These are phyloP conservation scores for Campoplex nolae DNA, from an alignment of 2,888 invertebrate species.

Conservation along the genomic window DNA sequence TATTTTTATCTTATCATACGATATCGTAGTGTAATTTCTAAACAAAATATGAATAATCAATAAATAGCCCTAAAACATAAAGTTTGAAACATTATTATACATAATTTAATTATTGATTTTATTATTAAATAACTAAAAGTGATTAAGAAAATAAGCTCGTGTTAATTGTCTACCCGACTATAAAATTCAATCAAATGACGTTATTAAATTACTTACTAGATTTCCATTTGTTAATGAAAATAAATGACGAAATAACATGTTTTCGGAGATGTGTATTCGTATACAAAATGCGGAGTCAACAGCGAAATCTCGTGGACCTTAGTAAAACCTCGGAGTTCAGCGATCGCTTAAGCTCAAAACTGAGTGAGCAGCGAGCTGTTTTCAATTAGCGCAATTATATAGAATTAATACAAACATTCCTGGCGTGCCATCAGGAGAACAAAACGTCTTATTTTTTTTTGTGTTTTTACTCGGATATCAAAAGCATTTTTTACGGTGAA, in stretches of 20 bases:
- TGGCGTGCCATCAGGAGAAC: background rate
- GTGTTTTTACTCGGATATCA: background rate
- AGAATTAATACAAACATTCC: conserved; percentile 17
- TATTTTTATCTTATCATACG: too few species aligned
- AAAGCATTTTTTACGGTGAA: background rate
- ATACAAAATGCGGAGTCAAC: background rate
- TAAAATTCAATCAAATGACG: background rate
- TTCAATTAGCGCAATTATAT: conserved; percentile 58
- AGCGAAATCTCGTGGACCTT: background rate
- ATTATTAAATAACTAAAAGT: too few species aligned
- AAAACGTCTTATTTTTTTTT: background rate
- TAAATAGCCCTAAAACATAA: too few species aligned
- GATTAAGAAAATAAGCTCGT: too few species aligned
- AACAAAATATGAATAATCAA: too few species aligned
- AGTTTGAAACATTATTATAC: too few species aligned
- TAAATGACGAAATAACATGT: background rate
- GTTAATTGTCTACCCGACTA: too few species aligned
- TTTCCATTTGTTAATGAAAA: background rate
- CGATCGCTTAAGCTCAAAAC: conserved; percentile 45
- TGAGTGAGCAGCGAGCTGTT: conserved; percentile 52
- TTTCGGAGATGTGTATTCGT: background rate
- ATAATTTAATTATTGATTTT: too few species aligned
- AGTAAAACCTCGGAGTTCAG: conserved; percentile 37
- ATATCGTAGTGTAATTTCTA: too few species aligned
- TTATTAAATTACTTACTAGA: background rate